Evolutionary conservation across 1,140 invertebrate species (phyloP).

Genomic region (Atopsyche davidsoni): DNA sequence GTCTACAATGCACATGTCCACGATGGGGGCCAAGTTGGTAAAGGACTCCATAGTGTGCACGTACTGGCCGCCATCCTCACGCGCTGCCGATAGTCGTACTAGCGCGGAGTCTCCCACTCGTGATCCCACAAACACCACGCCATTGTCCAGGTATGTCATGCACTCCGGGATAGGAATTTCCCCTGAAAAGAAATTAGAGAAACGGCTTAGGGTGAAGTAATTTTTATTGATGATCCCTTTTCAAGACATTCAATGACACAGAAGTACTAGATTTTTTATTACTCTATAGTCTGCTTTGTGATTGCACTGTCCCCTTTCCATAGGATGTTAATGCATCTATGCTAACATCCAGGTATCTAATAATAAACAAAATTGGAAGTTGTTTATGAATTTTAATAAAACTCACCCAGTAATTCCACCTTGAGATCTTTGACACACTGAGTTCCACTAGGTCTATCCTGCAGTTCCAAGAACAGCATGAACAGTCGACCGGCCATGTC

Average conservation of each 20-base stretch:
- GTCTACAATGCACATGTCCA: conserved; percentile 97
- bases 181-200: conserved; percentile 41
- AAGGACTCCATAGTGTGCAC: conserved; percentile 94
- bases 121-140: conserved; percentile 95
- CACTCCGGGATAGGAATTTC: conserved; percentile 97
- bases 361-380: too few relatives aligned
- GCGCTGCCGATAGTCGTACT: conserved; percentile 80
- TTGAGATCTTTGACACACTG: conserved; percentile 83
- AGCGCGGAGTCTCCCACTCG: conserved; percentile 94
- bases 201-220: too few relatives aligned
- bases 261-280: not conserved
- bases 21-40: conserved; percentile 94
- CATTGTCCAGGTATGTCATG: conserved; percentile 98
- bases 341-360: too few relatives aligned
- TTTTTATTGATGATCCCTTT: too few relatives aligned
- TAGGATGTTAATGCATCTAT: too few relatives aligned
- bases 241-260: too few relatives aligned
- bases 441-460: conserved; percentile 56
- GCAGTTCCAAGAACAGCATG: conserved; percentile 90
- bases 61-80: conserved; percentile 83
- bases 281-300: too few relatives aligned
- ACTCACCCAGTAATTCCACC: conserved; percentile 79
- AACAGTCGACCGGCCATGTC: conserved; percentile 93
- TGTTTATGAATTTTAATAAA: too few relatives aligned
- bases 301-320: too few relatives aligned